These are phyloP conservation scores for Sepioteuthis lessoniana DNA, from an alignment of 2,888 invertebrate species.

Conservation along the genomic window DNA sequence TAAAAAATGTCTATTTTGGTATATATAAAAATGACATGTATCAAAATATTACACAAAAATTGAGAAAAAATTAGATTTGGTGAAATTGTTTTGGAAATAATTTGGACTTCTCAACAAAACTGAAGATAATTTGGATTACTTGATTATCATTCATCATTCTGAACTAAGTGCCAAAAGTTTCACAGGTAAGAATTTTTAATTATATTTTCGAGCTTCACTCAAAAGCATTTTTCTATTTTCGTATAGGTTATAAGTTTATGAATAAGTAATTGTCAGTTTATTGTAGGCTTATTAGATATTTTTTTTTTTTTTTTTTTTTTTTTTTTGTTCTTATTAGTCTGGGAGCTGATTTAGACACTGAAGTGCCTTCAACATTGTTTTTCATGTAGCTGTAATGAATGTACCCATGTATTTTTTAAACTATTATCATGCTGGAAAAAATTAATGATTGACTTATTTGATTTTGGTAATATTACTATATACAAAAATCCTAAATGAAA, in stretches of 20 bases:
- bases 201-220: background rate
- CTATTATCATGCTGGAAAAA: no score
- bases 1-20: no score
- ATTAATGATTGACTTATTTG: background rate
- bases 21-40: no score
- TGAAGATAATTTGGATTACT: background rate
- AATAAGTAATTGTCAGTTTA: no score
- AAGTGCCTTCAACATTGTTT: no score
- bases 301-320: no score
- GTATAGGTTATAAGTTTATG: no score
- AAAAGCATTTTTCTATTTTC: background rate
- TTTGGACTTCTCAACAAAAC: conserved; percentile 18
- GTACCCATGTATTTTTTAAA: no score
- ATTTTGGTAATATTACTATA: background rate
- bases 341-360: no score
- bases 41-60: background rate
- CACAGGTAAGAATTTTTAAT: background rate
- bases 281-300: no score
- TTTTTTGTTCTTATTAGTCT: no score
- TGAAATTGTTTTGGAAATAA: background rate
- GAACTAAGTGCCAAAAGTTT: background rate
- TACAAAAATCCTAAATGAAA: background rate
- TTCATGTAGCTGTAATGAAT: no score
- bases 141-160: conserved; percentile 6
- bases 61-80: background rate